phyloP scores from a whole-genome alignment of 53 echinoderm and acorn worm genomes.

The Holothuria scabra region DNA sequence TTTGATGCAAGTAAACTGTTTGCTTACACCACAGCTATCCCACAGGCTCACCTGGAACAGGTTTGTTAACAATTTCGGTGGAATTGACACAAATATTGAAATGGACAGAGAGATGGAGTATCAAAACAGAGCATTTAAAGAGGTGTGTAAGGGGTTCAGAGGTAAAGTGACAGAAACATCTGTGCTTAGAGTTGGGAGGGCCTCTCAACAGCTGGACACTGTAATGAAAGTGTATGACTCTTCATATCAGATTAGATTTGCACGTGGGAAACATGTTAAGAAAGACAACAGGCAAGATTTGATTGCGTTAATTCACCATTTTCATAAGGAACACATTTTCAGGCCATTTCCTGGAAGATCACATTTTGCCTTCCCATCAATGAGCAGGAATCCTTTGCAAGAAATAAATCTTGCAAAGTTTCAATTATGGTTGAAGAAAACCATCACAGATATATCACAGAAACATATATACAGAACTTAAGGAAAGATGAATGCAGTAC shows the following conservation, averaged over 20 bases:
- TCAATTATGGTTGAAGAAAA: constrained; percentile 39
- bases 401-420: constrained; percentile 16
- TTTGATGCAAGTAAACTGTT: constrained; percentile 43
- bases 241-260: constrained; percentile 6
- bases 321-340: constrained; percentile 57
- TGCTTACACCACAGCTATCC: constrained; percentile 21
- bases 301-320: constrained; percentile 29
- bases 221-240: constrained; percentile 28
- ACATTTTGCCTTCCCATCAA: constrained; percentile 35
- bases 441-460: background rate
- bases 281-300: constrained; percentile 46
- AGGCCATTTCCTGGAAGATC: constrained; percentile 37
- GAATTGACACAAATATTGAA: constrained; percentile 58
- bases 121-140: constrained; percentile 67
- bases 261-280: constrained; percentile 48
- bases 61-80: constrained; percentile 56
- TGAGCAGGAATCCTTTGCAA: constrained; percentile 29
- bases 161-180: constrained; percentile 58
- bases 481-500: too few relatives aligned
- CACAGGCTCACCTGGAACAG: constrained; percentile 70
- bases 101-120: constrained; percentile 67
- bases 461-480: background rate
- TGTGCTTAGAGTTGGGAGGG: constrained; percentile 51
- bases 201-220: constrained; percentile 31
- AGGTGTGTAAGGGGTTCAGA: constrained; percentile 48